These are phyloP conservation scores for Percopsis transmontana DNA, from an alignment of 2,113 vertebrate species.

Conservation along the genomic window DNA sequence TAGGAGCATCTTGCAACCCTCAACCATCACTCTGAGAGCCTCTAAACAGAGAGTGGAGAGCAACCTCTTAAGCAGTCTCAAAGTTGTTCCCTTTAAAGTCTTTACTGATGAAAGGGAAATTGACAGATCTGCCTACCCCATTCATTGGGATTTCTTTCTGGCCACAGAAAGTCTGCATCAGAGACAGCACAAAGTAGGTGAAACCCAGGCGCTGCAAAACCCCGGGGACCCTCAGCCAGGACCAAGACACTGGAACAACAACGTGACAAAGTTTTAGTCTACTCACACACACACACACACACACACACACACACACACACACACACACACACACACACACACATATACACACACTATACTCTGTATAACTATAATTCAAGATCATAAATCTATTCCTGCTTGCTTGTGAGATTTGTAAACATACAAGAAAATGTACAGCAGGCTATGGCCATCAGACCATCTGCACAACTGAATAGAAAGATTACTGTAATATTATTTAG, in stretches of 20 bases:
- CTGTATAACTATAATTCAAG: conserved; percentile 4
- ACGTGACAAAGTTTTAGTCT: background rate
- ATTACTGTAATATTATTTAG: background rate
- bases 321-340: background rate
- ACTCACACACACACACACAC: background rate
- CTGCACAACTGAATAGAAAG: conserved; percentile 1
- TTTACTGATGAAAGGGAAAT: conserved; percentile 43
- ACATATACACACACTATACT: background rate
- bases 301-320: conserved; percentile 1
- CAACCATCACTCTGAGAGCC: no score
- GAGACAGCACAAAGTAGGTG: conserved; percentile 81
- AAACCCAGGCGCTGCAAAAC: conserved; percentile 82
- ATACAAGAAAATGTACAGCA: conserved; percentile 22
- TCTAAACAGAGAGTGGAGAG: background rate
- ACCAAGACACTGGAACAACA: conserved; percentile 77
- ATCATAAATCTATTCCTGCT: conserved; percentile 18
- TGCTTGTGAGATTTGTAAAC: conserved; percentile 27
- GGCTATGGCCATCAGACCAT: conserved; percentile 15
- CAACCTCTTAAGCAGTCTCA: background rate
- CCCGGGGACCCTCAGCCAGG: conserved; percentile 82
- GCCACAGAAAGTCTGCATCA: conserved; percentile 78
- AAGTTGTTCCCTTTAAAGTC: conserved; percentile 12
- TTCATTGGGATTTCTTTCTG: conserved; percentile 61
- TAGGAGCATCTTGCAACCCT: background rate
- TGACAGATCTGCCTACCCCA: conserved; percentile 65